A percentile compares a stretch with the other conserved stretches of the same genome.
Conservation (phyloP, 2,888 invertebrate genomes). For the Agrochola circellaris region DNA sequence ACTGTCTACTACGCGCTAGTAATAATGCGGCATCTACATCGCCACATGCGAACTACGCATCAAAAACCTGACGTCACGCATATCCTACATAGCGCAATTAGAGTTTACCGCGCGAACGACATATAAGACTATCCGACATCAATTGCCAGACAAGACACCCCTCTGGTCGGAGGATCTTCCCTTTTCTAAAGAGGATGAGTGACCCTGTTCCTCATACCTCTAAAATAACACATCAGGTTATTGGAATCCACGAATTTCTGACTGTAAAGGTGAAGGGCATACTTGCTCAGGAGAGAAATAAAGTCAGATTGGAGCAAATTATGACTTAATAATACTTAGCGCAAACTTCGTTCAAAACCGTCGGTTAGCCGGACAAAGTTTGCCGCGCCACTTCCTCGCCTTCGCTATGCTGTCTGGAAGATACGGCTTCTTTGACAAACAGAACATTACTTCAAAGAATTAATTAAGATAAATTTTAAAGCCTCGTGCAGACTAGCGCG, state of each 20-base stretch:
- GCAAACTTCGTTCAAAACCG: constrained; percentile 35
- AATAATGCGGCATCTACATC: no score
- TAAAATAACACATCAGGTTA: no score
- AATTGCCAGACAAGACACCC: no score
- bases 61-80: no score
- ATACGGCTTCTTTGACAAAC: constrained; percentile 45
- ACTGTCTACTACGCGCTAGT: neutral
- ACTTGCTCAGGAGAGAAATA: constrained; percentile 10
- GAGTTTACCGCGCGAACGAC: no score
- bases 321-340: constrained; percentile 51
- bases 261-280: neutral
- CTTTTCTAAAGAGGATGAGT: no score
- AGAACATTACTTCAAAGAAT: constrained; percentile 35
- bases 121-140: no score
- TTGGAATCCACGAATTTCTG: neutral
- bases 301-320: constrained; percentile 24
- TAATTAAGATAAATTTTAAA: constrained; percentile 44
- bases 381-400: constrained; percentile 33
- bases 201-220: no score
- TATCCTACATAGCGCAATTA: no score
- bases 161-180: no score
- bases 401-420: constrained; percentile 18
- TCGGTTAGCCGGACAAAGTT: constrained; percentile 36
- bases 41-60: no score
- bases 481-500: no score